phyloP scores from a whole-genome alignment of 2,888 invertebrate genomes.

The Asteroscopus sphinx region DNA sequence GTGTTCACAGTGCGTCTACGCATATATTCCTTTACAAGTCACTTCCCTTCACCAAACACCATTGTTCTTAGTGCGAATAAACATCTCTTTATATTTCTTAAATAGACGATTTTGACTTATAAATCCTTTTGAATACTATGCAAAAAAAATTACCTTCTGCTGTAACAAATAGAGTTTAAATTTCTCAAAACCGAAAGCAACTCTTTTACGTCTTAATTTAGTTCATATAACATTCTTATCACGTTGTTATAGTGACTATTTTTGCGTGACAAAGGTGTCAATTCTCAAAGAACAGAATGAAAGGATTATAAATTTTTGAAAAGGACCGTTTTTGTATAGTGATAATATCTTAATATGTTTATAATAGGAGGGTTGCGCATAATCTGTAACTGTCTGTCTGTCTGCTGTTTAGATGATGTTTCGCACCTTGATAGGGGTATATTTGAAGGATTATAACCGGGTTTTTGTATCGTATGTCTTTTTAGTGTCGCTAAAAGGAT shows the following conservation, averaged over 20 bases:
- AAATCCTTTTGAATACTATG: conserved; percentile 62
- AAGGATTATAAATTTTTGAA: conserved; percentile 82
- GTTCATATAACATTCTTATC: conserved; percentile 33
- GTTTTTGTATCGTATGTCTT: conserved; percentile 19
- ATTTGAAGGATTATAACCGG: conserved; percentile 59
- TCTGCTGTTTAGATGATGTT: conserved; percentile 74
- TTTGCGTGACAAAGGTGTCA: conserved; percentile 60
- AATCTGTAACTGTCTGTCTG: conserved; percentile 89
- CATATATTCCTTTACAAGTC: conserved; percentile 64
- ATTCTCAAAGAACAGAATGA: conserved; percentile 66
- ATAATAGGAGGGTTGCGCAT: conserved; percentile 80
- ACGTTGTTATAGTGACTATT: conserved; percentile 51
- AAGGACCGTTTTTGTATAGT: conserved; percentile 72
- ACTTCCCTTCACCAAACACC: conserved; percentile 77
- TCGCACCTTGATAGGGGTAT: conserved; percentile 81
- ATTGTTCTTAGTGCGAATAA: conserved; percentile 82
- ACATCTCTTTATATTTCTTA: conserved; percentile 73
- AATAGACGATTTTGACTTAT: conserved; percentile 75
- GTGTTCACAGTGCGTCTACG: conserved; percentile 51
- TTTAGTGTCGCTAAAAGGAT: conserved; percentile 28
- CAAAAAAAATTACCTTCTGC: conserved; percentile 15
- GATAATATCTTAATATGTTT: conserved; percentile 88
- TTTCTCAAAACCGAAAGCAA: conserved; percentile 16
- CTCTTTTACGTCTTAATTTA: conserved; percentile 61
- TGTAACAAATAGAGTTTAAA: neutral